phyloP scores from a whole-genome alignment of 2,113 vertebrate species.

The Oenanthe oenanthe region DNA sequence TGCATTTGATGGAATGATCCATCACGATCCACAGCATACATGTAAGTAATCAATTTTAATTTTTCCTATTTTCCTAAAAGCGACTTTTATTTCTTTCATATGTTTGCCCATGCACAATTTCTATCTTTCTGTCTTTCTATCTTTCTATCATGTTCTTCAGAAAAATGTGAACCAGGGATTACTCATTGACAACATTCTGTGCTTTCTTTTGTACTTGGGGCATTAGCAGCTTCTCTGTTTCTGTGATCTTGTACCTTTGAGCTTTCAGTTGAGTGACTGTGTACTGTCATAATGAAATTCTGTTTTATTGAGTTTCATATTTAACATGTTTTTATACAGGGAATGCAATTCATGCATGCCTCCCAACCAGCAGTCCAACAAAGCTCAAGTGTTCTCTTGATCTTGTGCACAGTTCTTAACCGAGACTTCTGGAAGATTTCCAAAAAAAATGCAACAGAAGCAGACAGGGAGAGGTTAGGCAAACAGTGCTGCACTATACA shows the following conservation, averaged over 20 bases:
- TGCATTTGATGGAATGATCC: background rate
- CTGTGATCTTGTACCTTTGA: background rate
- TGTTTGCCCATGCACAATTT: background rate
- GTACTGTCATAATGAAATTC: background rate
- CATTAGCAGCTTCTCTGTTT: background rate
- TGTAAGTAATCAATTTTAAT: background rate
- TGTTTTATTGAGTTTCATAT: background rate
- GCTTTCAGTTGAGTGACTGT: background rate
- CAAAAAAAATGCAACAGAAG: conserved; percentile 63
- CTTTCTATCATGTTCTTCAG: background rate
- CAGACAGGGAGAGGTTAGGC: conserved; percentile 11
- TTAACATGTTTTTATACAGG: background rate
- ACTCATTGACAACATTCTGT: background rate
- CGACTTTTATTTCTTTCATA: background rate
- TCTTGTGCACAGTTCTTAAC: conserved; percentile 38
- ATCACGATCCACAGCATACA: background rate
- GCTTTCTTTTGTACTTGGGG: background rate
- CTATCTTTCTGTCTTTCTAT: background rate
- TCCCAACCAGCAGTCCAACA: conserved; percentile 9
- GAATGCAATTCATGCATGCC: background rate
- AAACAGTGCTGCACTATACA: conserved; percentile 46
- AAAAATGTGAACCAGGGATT: background rate
- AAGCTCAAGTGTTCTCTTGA: conserved; percentile 47
- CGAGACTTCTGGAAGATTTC: conserved; percentile 46
- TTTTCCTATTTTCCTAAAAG: background rate